Conservation (phyloP, 2,797 vertebrate genomes). For the Oreochromis grahami region DNA sequence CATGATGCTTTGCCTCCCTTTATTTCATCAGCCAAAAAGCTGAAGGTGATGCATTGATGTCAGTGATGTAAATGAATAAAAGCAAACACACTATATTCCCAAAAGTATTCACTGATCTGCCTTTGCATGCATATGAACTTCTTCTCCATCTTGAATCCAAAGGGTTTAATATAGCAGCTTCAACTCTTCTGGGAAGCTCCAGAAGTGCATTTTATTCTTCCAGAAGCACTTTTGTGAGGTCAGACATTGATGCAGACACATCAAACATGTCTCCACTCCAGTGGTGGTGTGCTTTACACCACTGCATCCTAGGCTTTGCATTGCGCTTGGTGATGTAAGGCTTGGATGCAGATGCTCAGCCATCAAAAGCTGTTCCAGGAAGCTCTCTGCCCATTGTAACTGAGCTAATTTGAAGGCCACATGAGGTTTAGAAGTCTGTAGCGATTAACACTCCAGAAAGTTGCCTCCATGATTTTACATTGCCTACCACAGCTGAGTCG, state of each 20-base stretch:
- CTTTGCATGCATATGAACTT: not conserved
- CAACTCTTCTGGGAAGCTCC: not conserved
- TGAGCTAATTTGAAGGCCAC: not conserved
- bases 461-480: not conserved
- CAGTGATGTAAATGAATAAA: not conserved
- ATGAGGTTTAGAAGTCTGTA: accelerated
- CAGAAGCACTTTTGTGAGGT: accelerated
- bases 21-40: not conserved
- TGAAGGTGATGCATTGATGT: not conserved
- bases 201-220: not conserved
- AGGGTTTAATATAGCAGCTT: not conserved
- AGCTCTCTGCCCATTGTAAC: accelerated
- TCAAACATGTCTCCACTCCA: not conserved
- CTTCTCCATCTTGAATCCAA: not conserved
- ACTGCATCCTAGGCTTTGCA: accelerated
- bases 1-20: accelerated
- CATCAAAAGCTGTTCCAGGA: accelerated
- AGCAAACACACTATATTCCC: not conserved
- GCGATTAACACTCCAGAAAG: accelerated
- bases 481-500: accelerated
- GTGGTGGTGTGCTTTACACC: not conserved
- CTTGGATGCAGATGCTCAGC: not conserved
- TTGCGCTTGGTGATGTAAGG: not conserved
- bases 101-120: not conserved
- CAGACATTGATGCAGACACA: accelerated